Conservation (phyloP, 2,113 vertebrate species). For the Thryonomys swinderianus region DNA sequence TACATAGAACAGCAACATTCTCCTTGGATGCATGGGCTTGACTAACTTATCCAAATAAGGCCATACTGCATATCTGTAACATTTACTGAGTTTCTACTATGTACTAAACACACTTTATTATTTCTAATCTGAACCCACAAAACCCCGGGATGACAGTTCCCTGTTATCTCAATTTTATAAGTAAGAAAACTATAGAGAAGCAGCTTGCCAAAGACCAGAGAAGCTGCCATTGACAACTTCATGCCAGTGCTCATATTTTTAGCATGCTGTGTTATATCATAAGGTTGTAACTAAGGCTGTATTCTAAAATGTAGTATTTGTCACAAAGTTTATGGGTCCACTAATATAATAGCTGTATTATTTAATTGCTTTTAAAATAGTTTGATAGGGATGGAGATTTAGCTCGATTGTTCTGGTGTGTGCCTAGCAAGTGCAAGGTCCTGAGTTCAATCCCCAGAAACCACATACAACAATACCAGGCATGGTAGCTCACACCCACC, state of each 20-base stretch:
- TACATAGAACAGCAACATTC: not conserved
- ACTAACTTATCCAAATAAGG: not conserved
- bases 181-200: not conserved
- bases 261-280: not conserved
- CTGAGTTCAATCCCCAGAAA: too few species aligned
- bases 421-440: too few species aligned
- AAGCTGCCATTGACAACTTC: not conserved
- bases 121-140: not conserved
- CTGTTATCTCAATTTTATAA: not conserved
- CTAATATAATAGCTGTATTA: not conserved
- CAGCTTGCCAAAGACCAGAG: not conserved
- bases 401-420: too few species aligned
- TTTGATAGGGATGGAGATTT: too few species aligned
- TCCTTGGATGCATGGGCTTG: not conserved
- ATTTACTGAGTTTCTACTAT: not conserved
- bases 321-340: not conserved
- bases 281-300: not conserved
- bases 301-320: constrained; percentile 35
- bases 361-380: constrained; percentile 36
- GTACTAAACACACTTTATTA: not conserved
- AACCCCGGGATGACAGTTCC: not conserved
- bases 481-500: too few species aligned
- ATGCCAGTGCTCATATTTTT: not conserved
- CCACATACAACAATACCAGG: too few species aligned
- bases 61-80: not conserved